Base-by-base conservation (phyloP, 2,797 vertebrate genomes). In the Parotocinclus haroldoi region DNA sequence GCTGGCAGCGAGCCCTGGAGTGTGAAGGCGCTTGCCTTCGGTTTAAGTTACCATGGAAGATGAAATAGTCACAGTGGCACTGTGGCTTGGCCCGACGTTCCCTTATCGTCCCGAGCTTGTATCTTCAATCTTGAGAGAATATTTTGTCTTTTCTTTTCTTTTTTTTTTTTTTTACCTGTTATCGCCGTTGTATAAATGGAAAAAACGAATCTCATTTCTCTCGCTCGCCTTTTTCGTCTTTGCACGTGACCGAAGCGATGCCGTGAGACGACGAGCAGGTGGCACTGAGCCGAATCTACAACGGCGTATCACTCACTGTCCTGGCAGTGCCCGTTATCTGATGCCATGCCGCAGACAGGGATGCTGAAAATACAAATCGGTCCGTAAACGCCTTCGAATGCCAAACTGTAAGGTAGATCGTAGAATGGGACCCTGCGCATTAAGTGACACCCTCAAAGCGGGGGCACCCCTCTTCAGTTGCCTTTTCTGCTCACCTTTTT, bases 41-140 rank as follows among this genome's bases (percentile, higher is more conserved):
- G 91, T 80, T 89, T 91, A 93, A 93, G 88, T 92, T 91, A 89
- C 90, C 90, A 89, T 91, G 90, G 90, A 91, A 91, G 90, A 93
- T 91, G 88, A 87, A 93, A 90, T 84, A 86, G 90, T 86, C 89
- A 86, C 86, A 84, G 72, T 58, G 69, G 76, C 46, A 42, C 83
- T 63, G 80, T 82, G 88, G 81, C 83, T 88, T 67, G 66, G 69
- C 63, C 75, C 62, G 19, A 68, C 57, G 68, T 74, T 54, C 78
- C 37, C 65, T 71, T 74, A 73, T 74, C 71, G 36, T 54, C 50
- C 62, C 40, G 72, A 70, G 76, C 83, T 74, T 89, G 86, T 86
- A 91, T 91, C 88, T 88, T 86, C 85, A 86, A 90, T 90, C 87
- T 89, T 87, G 86, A 85, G 88, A 89, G 87, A 90, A 88, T 90